Conservation (phyloP, 2,797 vertebrate genomes). For the Mormyrus hasselquistii region DNA sequence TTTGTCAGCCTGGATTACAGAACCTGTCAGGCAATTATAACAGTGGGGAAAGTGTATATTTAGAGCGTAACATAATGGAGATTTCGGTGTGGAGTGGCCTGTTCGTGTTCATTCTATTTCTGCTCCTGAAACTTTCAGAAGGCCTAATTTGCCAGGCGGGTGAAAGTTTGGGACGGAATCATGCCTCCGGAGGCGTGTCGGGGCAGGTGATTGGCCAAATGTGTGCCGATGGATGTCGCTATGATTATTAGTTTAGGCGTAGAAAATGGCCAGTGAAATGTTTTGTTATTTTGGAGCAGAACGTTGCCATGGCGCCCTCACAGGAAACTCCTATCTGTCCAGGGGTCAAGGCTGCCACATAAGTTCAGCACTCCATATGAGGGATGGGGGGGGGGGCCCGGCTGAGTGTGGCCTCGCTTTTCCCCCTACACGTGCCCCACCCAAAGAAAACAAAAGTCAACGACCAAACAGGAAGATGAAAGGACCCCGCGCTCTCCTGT, state of each 20-base stretch:
- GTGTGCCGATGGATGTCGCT: not conserved
- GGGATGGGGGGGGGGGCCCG: not conserved
- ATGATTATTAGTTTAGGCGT: not conserved
- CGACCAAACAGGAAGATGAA: not conserved
- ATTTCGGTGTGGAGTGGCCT: not conserved
- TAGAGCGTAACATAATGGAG: not conserved
- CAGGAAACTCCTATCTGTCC: not conserved
- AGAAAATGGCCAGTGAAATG: not conserved
- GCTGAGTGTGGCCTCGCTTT: not conserved
- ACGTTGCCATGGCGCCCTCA: not conserved
- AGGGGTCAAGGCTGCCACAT: not conserved
- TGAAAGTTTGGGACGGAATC: not conserved
- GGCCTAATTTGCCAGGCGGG: not conserved
- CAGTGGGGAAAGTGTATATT: constrained; percentile 5
- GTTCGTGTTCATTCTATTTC: not conserved
- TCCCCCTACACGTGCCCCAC: not conserved
- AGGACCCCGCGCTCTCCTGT: not conserved
- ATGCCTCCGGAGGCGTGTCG: not conserved
- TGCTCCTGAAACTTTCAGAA: not conserved
- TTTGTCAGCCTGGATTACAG: constrained; percentile 20
- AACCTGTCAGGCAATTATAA: constrained; percentile 18
- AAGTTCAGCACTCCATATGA: not conserved
- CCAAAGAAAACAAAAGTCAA: constrained; percentile 23
- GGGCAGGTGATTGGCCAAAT: not conserved
- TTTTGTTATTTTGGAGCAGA: not conserved